A percentile compares a stretch with the other conserved stretches of the same genome.
These are phyloP conservation scores for Oscheius sp. DNA, from an alignment of 2,888 invertebrate genomes.

Conservation along the genomic window DNA sequence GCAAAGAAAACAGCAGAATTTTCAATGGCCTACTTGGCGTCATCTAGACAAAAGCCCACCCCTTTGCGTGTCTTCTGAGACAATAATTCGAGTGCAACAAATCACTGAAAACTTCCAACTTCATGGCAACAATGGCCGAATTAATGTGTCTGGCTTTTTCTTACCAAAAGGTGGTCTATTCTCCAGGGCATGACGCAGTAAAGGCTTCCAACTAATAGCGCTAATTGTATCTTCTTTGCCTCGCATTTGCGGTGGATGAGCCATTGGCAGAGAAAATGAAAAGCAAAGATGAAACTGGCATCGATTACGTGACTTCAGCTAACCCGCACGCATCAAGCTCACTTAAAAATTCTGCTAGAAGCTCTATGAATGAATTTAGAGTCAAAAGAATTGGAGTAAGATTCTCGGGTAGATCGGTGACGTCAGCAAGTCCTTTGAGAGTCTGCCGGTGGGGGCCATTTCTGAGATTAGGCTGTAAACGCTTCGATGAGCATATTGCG, in stretches of 20 bases:
- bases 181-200: slow-evolving; percentile 16
- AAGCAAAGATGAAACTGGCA: slow-evolving; percentile 13
- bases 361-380: slow-evolving; percentile 5
- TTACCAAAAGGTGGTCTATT: slow-evolving; percentile 10
- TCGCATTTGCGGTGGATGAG: background rate
- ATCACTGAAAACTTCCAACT: background rate
- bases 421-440: slow-evolving; percentile 18
- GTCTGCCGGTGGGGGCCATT: slow-evolving; percentile 16
- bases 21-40: background rate
- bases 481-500: slow-evolving; percentile 3
- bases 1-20: background rate
- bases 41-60: background rate
- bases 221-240: slow-evolving; percentile 27
- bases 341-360: slow-evolving; percentile 1
- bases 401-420: slow-evolving; percentile 1
- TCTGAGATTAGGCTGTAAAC: slow-evolving; percentile 27
- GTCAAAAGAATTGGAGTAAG: slow-evolving; percentile 6
- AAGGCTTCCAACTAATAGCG: slow-evolving; percentile 9
- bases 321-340: background rate
- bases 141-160: background rate
- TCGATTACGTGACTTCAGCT: background rate
- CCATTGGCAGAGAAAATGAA: background rate
- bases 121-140: background rate
- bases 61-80: background rate
- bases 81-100: background rate